A percentile compares a stretch with the other conserved stretches of the same genome.
Evolutionary conservation across 1,140 invertebrate genomes (phyloP).

Genomic region (Drosophila arizonae): DNA sequence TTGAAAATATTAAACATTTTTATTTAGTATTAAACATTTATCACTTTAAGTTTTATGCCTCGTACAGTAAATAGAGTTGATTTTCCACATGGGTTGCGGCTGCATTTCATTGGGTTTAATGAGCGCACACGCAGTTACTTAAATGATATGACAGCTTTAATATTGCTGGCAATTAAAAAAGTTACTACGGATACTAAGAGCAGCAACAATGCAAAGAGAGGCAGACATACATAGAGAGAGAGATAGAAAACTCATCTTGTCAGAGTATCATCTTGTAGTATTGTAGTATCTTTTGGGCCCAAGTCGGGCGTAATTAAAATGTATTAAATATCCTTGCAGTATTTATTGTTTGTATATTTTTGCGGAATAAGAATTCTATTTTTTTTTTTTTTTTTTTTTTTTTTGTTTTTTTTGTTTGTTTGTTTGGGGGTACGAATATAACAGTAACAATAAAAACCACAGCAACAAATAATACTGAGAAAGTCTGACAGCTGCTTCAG

Average conservation of each 20-base stretch:
- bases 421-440: slow-evolving; percentile 39
- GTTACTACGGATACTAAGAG: slow-evolving; percentile 37
- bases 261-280: slow-evolving; percentile 23
- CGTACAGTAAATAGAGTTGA: slow-evolving; percentile 12
- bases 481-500: slow-evolving; percentile 6
- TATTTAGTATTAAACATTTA: too few species aligned
- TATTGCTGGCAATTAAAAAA: slow-evolving; percentile 51
- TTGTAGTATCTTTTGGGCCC: slow-evolving; percentile 39
- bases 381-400: not conserved
- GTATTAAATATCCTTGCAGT: slow-evolving; percentile 35
- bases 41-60: not conserved
- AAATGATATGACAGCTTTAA: slow-evolving; percentile 53
- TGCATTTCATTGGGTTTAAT: slow-evolving; percentile 59
- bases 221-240: not conserved
- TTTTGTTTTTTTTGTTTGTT: slow-evolving; percentile 29
- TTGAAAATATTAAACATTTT: too few species aligned
- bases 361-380: not conserved
- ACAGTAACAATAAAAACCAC: slow-evolving; percentile 12
- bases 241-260: slow-evolving; percentile 1
- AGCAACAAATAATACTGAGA: slow-evolving; percentile 25
- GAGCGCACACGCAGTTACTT: slow-evolving; percentile 42
- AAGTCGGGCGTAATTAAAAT: slow-evolving; percentile 69
- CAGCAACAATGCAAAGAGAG: slow-evolving; percentile 3
- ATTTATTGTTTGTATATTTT: not conserved
- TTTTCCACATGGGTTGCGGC: slow-evolving; percentile 15